Evolutionary conservation across 2,113 vertebrate genomes (phyloP).

Genomic region (Hydropotes inermis): DNA sequence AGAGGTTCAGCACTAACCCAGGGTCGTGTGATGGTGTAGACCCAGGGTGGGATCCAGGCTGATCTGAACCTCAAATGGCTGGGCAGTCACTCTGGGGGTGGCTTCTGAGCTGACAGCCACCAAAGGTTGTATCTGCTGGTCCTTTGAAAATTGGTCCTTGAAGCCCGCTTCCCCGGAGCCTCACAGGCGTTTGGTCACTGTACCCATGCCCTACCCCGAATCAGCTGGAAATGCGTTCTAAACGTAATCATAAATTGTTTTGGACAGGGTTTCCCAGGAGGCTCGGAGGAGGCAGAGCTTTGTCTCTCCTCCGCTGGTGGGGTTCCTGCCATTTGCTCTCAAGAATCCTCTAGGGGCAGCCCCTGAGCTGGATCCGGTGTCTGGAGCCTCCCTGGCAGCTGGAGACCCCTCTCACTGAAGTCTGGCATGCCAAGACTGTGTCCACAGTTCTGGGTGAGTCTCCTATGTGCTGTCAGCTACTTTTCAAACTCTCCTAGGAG

Average conservation of each 20-base stretch:
- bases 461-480: background rate
- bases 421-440: fast-evolving
- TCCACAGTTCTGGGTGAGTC: background rate
- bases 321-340: background rate
- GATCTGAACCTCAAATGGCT: background rate
- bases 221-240: background rate
- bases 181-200: background rate
- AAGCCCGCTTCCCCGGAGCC: background rate
- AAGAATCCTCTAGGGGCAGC: background rate
- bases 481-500: background rate
- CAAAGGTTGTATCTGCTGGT: background rate
- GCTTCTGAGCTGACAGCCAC: background rate
- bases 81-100: background rate
- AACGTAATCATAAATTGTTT: background rate
- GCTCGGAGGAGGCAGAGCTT: background rate
- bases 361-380: background rate
- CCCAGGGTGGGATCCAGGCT: background rate
- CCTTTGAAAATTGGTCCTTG: background rate
- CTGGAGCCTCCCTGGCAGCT: background rate
- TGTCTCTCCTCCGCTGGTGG: background rate
- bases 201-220: too few species aligned
- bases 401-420: background rate
- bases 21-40: background rate
- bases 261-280: background rate
- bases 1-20: background rate